Evolutionary conservation across 1,140 invertebrate species (phyloP).

Genomic region (Papilio glaucus): DNA sequence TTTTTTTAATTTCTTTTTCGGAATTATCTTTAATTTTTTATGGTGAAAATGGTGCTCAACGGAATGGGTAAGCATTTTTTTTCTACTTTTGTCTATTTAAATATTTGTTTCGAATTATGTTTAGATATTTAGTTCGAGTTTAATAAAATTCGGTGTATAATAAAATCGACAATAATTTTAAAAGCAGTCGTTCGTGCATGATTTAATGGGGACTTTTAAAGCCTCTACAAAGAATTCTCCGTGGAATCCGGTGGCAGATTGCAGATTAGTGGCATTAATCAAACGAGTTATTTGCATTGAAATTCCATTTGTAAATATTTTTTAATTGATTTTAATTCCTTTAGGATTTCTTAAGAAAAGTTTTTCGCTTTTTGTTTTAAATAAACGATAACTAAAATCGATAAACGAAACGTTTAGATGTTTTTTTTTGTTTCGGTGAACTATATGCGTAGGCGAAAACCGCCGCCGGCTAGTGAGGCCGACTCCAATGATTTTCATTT

Average conservation of each 20-base stretch:
- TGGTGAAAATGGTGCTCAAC: constrained; percentile 29
- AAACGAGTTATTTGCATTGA: constrained; percentile 68
- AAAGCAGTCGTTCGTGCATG: constrained; percentile 43
- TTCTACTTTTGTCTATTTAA: constrained; percentile 39
- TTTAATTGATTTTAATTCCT: constrained; percentile 62
- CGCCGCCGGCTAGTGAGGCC: constrained; percentile 19
- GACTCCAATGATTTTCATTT: constrained; percentile 40
- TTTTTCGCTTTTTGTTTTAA: constrained; percentile 38
- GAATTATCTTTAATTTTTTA: constrained; percentile 41
- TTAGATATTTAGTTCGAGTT: constrained; percentile 30
- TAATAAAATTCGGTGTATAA: constrained; percentile 34
- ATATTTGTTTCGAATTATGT: constrained; percentile 39
- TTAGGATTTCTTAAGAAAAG: constrained; percentile 64
- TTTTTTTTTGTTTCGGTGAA: constrained; percentile 24
- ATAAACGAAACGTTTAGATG: constrained; percentile 23
- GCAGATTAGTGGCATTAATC: constrained; percentile 74
- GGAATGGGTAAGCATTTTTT: constrained; percentile 56
- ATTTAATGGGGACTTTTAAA: constrained; percentile 51
- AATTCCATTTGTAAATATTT: constrained; percentile 57
- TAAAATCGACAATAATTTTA: constrained; percentile 35
- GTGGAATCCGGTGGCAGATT: constrained; percentile 79
- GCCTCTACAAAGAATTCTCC: constrained; percentile 52
- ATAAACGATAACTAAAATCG: constrained; percentile 29
- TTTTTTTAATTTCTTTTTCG: constrained; percentile 44
- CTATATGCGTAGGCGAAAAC: constrained; percentile 29